These are phyloP conservation scores for Sigmodon hispidus DNA, from an alignment of 2,113 vertebrate species.

Conservation along the genomic window DNA sequence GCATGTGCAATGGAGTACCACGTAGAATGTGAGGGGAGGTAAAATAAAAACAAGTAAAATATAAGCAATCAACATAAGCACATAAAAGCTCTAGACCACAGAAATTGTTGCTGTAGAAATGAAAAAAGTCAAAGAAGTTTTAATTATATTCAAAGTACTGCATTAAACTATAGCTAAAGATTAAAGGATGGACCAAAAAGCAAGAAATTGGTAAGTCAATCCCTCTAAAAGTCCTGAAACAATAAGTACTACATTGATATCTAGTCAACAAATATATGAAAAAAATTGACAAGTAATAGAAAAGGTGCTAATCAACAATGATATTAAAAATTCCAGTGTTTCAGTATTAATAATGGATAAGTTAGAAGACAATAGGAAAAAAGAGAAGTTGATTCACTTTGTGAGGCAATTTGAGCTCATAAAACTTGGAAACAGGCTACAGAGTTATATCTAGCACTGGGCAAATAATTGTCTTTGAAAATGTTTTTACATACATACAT, in stretches of 20 bases:
- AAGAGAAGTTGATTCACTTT: not conserved
- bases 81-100: not conserved
- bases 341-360: not conserved
- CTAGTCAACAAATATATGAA: not conserved
- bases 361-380: not conserved
- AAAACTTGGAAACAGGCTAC: not conserved
- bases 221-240: not conserved
- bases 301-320: not conserved
- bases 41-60: not conserved
- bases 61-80: not conserved
- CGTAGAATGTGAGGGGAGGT: not conserved
- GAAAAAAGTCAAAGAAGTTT: not conserved
- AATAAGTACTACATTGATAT: not conserved
- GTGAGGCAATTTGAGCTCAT: not conserved
- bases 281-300: not conserved
- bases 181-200: not conserved
- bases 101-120: not conserved
- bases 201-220: not conserved
- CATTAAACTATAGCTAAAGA: not conserved
- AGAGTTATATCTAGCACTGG: not conserved
- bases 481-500: not conserved
- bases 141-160: not conserved
- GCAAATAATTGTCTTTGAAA: not conserved
- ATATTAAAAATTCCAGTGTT: not conserved
- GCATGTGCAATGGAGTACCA: not conserved